Evolutionary conservation across 2,797 vertebrate genomes (phyloP).

Genomic region (Carapus acus): DNA sequence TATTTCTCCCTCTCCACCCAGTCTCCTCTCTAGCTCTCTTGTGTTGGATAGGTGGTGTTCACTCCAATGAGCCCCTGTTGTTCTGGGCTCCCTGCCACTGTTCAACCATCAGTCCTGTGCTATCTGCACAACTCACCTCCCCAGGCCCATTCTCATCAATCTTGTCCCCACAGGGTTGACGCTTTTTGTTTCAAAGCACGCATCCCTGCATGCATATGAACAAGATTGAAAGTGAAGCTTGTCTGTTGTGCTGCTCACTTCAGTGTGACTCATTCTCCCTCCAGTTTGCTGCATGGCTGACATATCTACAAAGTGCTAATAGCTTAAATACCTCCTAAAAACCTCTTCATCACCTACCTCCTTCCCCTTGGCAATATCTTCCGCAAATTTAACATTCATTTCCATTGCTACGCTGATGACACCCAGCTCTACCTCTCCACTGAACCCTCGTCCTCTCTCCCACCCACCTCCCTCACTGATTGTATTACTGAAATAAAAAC

Average conservation of each 20-base stretch:
- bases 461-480: too few relatives aligned
- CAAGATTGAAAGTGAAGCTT: slow-evolving; percentile 47
- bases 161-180: slow-evolving; percentile 54
- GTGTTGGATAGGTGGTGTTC: slow-evolving; percentile 55
- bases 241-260: slow-evolving; percentile 43
- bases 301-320: slow-evolving; percentile 36
- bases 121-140: slow-evolving; percentile 68
- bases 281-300: slow-evolving; percentile 34
- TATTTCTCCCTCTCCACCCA: background rate
- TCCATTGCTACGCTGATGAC: too few relatives aligned
- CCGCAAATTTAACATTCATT: too few relatives aligned
- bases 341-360: too few relatives aligned
- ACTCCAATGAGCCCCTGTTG: slow-evolving; percentile 54
- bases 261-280: slow-evolving; percentile 51
- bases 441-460: too few relatives aligned
- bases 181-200: slow-evolving; percentile 23
- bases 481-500: too few relatives aligned
- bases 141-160: slow-evolving; percentile 63
- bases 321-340: too few relatives aligned
- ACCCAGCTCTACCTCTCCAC: too few relatives aligned
- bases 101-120: slow-evolving; percentile 65
- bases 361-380: too few relatives aligned
- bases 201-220: slow-evolving; percentile 32
- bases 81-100: slow-evolving; percentile 67
- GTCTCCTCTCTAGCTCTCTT: slow-evolving; percentile 46